Evolutionary conservation across 2,113 vertebrate species (phyloP).

Genomic region (Pelusios castaneus): DNA sequence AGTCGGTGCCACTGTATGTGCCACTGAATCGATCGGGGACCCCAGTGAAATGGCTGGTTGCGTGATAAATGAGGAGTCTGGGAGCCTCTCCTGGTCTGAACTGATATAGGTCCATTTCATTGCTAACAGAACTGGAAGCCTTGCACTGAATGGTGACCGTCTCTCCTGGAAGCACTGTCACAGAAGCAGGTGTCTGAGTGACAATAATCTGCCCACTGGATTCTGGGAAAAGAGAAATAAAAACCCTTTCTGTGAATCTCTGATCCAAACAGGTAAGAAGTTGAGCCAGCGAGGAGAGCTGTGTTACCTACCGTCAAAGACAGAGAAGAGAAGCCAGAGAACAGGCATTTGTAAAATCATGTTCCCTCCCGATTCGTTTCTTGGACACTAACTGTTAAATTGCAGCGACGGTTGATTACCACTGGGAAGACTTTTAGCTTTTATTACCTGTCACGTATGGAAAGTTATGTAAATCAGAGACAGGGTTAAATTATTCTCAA

Average conservation of each 20-base stretch:
- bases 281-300: not conserved
- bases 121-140: not conserved
- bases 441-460: not conserved
- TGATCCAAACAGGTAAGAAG: not conserved
- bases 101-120: not conserved
- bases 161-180: not conserved
- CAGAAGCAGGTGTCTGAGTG: slow-evolving; percentile 41
- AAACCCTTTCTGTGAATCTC: not conserved
- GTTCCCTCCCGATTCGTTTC: not conserved
- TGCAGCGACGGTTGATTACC: not conserved
- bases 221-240: slow-evolving; percentile 20
- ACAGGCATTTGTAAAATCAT: not conserved
- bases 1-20: not conserved
- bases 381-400: not conserved
- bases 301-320: not conserved
- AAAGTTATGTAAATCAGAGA: not conserved
- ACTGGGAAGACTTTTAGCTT: not conserved
- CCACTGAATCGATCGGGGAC: not conserved
- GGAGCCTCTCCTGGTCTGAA: not conserved
- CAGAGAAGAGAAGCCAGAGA: not conserved
- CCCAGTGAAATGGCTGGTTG: rapidly evolving
- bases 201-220: slow-evolving; percentile 60
- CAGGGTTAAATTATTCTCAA: not conserved
- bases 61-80: not conserved
- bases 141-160: not conserved